Percentiles rank a stretch among this genome's conserved stretches.
Conservation (phyloP, 2,888 invertebrate species). For the Parthenolecanium corni region DNA sequence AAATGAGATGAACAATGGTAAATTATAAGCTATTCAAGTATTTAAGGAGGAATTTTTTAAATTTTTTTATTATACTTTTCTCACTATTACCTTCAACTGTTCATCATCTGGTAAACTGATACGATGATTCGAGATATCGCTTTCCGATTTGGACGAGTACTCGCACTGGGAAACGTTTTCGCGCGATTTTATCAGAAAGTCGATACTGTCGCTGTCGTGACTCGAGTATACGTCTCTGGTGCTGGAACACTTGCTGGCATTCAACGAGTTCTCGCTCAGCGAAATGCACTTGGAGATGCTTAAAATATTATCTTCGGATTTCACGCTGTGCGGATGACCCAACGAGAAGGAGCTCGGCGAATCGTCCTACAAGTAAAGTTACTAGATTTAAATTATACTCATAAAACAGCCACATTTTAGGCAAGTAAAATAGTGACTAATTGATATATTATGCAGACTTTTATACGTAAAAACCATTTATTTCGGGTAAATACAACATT, state of each 20-base stretch:
- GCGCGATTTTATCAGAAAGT: conserved; percentile 15
- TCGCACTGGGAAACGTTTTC: conserved; percentile 25
- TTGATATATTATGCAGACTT: no score
- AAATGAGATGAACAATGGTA: no score
- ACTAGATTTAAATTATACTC: no score
- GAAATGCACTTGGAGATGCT: conserved; percentile 12
- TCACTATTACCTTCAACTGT: conserved; percentile 12
- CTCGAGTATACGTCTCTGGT: conserved; percentile 18
- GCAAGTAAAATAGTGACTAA: no score
- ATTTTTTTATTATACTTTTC: no score
- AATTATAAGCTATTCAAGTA: no score
- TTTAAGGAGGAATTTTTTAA: no score
- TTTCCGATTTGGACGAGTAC: conserved; percentile 23
- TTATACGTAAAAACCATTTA: no score
- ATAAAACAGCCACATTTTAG: no score
- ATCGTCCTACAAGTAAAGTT: not conserved
- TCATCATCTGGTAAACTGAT: conserved; percentile 24
- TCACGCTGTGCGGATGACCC: not conserved
- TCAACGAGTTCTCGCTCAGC: conserved; percentile 19
- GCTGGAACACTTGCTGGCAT: conserved; percentile 23
- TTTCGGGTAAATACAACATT: no score
- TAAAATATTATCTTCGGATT: conserved; percentile 24
- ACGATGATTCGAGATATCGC: conserved; percentile 26
- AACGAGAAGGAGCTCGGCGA: not conserved
- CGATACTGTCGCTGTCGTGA: conserved; percentile 23